Conservation (phyloP, 1,140 invertebrate species). For the Polypedilum pembai region DNA sequence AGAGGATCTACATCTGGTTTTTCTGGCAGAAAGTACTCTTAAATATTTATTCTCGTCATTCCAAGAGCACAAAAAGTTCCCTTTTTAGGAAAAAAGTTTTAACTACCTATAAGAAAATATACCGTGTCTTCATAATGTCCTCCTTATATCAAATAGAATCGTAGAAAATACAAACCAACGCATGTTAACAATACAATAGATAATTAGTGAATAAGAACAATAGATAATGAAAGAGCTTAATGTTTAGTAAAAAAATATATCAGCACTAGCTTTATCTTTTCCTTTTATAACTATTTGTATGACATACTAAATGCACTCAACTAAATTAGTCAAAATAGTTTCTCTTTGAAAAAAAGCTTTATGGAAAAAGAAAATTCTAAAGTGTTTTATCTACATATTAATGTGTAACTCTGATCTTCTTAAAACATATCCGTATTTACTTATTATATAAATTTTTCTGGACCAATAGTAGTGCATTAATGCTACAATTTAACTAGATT, state of each 20-base stretch:
- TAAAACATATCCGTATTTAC: too few relatives aligned
- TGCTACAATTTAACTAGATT: too few relatives aligned
- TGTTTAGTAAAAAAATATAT: not conserved
- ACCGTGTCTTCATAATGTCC: not conserved
- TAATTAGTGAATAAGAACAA: not conserved
- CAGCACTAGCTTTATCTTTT: too few relatives aligned
- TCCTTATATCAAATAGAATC: not conserved
- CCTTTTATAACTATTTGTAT: too few relatives aligned
- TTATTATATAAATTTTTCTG: too few relatives aligned
- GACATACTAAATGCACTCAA: too few relatives aligned
- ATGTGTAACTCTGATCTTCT: too few relatives aligned
- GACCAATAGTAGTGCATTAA: too few relatives aligned
- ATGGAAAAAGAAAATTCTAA: not conserved
- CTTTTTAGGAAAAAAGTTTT: too few relatives aligned
- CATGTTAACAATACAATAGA: not conserved
- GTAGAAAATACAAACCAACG: not conserved
- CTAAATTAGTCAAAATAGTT: too few relatives aligned
- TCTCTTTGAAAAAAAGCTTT: not conserved
- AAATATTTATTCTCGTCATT: not conserved
- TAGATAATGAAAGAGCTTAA: not conserved
- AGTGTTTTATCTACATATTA: not conserved
- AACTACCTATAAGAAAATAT: not conserved
- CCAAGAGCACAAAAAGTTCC: too few relatives aligned
- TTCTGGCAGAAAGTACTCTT: slow-evolving; percentile 38
- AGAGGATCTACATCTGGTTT: slow-evolving; percentile 33